A percentile compares a stretch with the other conserved stretches of the same genome.
phyloP scores from a whole-genome alignment of 1,140 invertebrate species.

The Tetraneura akinire region DNA sequence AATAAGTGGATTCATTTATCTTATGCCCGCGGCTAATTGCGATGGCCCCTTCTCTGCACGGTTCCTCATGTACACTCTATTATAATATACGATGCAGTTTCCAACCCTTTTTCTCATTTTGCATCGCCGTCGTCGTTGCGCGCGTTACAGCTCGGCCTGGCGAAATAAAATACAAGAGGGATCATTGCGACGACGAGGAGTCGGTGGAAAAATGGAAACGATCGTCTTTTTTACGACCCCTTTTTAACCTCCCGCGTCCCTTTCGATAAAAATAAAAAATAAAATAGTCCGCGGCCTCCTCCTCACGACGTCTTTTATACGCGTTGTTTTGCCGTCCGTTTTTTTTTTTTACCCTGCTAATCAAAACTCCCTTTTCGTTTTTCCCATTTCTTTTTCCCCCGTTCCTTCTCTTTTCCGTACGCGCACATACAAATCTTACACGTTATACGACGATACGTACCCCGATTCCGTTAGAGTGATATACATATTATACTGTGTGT shows the following conservation, averaged over 20 bases:
- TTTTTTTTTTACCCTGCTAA: slow-evolving; percentile 10
- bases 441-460: background rate
- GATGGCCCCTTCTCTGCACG: slow-evolving; percentile 26
- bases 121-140: background rate
- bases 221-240: slow-evolving; percentile 47
- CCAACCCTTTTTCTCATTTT: slow-evolving; percentile 33
- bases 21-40: slow-evolving; percentile 44
- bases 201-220: slow-evolving; percentile 1
- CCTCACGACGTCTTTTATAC: background rate
- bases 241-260: background rate
- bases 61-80: background rate
- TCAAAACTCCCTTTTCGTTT: slow-evolving; percentile 42
- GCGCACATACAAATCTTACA: background rate
- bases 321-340: background rate
- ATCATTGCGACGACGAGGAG: background rate
- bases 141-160: background rate
- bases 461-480: slow-evolving; percentile 19
- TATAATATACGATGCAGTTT: background rate
- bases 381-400: slow-evolving; percentile 24
- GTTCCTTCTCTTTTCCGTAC: background rate
- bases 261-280: background rate
- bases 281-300: background rate
- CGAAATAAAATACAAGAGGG: slow-evolving; percentile 43
- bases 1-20: slow-evolving; percentile 52
- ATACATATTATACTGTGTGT: background rate